These are phyloP conservation scores for Melinaea menophilus DNA, from an alignment of 2,888 invertebrate species.

Conservation along the genomic window DNA sequence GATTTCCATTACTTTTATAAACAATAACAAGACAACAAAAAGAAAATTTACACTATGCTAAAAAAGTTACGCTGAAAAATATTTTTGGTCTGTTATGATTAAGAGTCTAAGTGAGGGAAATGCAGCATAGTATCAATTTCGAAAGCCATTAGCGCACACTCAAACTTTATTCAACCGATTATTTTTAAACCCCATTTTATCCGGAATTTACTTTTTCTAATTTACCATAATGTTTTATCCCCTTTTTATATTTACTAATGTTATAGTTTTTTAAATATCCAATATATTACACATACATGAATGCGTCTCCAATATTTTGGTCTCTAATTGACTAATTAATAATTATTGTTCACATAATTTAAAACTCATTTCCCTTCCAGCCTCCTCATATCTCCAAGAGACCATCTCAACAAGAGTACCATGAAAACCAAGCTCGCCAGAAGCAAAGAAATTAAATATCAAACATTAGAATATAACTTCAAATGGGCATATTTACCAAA, in stretches of 20 bases:
- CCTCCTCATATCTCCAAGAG: slow-evolving; percentile 46
- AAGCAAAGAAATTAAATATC: slow-evolving; percentile 55
- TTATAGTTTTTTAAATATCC: no score
- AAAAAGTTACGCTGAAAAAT: not conserved
- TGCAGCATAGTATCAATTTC: slow-evolving; percentile 11
- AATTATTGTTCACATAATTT: no score
- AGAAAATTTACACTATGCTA: not conserved
- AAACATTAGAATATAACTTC: slow-evolving; percentile 13
- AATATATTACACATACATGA: no score
- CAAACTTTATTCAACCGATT: slow-evolving; percentile 20
- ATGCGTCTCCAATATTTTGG: no score
- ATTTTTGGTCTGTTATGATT: not conserved
- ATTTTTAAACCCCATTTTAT: not conserved
- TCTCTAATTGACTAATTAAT: no score
- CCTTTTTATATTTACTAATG: no score
- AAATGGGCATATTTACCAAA: slow-evolving; percentile 30
- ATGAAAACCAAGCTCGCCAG: slow-evolving; percentile 46
- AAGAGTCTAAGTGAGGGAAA: not conserved
- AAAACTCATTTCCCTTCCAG: slow-evolving; percentile 40
- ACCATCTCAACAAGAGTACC: slow-evolving; percentile 46
- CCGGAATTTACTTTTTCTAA: not conserved
- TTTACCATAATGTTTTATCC: no score
- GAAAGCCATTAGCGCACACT: slow-evolving; percentile 21
- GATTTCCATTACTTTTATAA: no score
- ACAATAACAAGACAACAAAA: no score